phyloP scores from a whole-genome alignment of 2,888 invertebrate species.

The Eupithecia tripunctaria region DNA sequence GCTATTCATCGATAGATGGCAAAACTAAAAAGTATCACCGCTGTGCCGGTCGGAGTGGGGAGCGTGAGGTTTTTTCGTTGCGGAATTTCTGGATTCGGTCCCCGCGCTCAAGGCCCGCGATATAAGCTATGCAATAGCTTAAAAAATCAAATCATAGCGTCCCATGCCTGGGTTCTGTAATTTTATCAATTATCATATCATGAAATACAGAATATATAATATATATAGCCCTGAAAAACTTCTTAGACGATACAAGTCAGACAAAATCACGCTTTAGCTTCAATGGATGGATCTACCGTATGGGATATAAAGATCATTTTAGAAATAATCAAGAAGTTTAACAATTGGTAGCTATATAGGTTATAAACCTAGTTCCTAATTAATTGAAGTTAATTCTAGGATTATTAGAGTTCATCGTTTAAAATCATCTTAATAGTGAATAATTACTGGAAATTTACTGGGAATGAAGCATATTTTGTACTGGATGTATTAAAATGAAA shows the following conservation, averaged over 20 bases:
- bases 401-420: neutral
- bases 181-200: no score
- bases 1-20: no score
- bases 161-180: neutral
- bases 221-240: neutral
- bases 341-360: neutral
- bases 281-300: constrained; percentile 29
- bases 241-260: neutral
- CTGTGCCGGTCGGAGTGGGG: no score
- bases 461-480: neutral
- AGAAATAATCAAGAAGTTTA: neutral
- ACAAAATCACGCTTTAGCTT: neutral
- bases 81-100: no score
- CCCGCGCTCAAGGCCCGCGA: no score
- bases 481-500: neutral
- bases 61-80: no score
- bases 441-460: neutral
- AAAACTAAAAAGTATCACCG: no score
- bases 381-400: neutral
- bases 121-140: no score
- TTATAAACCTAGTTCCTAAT: neutral
- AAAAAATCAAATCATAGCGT: neutral
- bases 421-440: neutral
- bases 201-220: no score
- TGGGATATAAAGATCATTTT: constrained; percentile 3